Base-by-base conservation (phyloP, 2,888 invertebrate genomes). In the Cyclophora punctaria region DNA sequence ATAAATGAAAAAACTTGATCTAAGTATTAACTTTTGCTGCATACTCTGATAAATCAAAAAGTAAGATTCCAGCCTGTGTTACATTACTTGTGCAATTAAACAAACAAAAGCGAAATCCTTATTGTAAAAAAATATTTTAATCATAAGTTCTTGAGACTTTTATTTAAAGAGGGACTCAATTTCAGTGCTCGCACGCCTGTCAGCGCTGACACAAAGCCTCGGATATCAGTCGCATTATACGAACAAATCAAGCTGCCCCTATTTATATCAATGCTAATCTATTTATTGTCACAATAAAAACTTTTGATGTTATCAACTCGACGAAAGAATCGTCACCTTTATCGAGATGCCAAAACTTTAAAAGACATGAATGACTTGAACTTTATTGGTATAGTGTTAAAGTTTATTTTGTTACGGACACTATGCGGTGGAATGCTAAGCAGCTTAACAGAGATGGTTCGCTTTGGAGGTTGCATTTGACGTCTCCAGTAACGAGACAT, bases 201-300 rank as follows among this genome's bases (percentile, higher is more conserved):
- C 88, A 88, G 75, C 78, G 54, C 63, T 79, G 88, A 87, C 88
- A 79, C 70, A 86, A 87, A 88, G 87, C 88, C 75, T 76, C 78
- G 78, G 84, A 84, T 79, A 75, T 81, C 71, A 80, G 75, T 75
- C 76, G 80, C 71, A 83, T 85, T 85, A 83, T 80, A 72, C 71
- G 72, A 73, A 37, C 77, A 80, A 77, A 74, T 77, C 79, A 74
- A 80, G 83, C 85, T 80, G 81, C 78, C 76, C 81, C 86, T 86
- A 86, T 88, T 87, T 87, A 86, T 87, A 84, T 78, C 78, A 81
- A 80, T 83, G 74, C 71, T 85, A 86, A 86, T 86, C 85, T 86
- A 86, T 86, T 86, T 88, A 86, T 87, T 87, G 86, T 85, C 75
- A 83, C 75, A 81, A 82, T 83, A 83, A 87, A 85, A 87, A 83